Evolutionary conservation across 1,140 invertebrate species (phyloP).

Genomic region (Drosophila persimilis): DNA sequence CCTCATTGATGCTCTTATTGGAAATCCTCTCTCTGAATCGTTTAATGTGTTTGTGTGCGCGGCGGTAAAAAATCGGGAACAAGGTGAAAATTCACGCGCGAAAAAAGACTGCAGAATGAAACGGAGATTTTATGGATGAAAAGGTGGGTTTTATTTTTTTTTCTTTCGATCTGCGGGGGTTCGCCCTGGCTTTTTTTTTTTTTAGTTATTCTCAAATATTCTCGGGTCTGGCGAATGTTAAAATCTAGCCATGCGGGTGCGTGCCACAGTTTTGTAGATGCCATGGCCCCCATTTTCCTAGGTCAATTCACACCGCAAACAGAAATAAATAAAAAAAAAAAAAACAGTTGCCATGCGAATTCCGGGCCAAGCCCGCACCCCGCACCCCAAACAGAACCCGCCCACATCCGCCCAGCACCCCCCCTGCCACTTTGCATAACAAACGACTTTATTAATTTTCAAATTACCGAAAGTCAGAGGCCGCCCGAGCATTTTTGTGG

Average conservation of each 20-base stretch:
- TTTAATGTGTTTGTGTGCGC: too few species aligned
- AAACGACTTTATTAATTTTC: constrained; percentile 82
- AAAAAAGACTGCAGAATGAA: too few species aligned
- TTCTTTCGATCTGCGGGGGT: too few species aligned
- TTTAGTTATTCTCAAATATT: too few species aligned
- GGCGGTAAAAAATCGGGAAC: too few species aligned
- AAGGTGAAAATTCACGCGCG: too few species aligned
- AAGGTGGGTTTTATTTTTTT: too few species aligned
- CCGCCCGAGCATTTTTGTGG: constrained; percentile 75
- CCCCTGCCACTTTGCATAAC: constrained; percentile 76
- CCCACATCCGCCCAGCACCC: constrained; percentile 51
- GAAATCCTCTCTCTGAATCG: too few species aligned
- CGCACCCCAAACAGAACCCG: constrained; percentile 1
- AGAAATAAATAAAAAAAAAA: constrained; percentile 23
- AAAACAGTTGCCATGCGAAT: constrained; percentile 46
- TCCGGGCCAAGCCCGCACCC: constrained; percentile 38
- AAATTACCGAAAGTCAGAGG: constrained; percentile 81
- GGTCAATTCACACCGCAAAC: constrained; percentile 50
- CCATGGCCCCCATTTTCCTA: constrained; percentile 48
- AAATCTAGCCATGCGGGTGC: constrained; percentile 24
- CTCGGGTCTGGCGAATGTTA: too few species aligned
- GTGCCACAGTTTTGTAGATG: constrained; percentile 48
- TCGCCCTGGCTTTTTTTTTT: too few species aligned
- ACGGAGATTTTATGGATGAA: too few species aligned
- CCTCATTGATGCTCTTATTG: too few species aligned